Base-by-base conservation (phyloP, 2,113 vertebrate species). In the Myrmecophaga tridactyla region DNA sequence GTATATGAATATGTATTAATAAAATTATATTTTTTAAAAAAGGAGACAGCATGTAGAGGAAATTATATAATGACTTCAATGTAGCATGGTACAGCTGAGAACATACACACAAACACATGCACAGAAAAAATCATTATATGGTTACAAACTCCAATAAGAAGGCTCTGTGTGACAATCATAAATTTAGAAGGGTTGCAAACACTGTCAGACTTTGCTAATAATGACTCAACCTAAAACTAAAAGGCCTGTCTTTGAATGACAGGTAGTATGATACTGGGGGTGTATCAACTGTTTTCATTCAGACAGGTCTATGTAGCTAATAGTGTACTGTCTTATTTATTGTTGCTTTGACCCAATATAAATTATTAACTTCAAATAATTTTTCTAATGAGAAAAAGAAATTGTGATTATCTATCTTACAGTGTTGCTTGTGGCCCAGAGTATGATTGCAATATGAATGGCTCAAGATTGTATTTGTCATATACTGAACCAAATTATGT, bases 371-470 rank as follows among this genome's bases (percentile, higher is more conserved):
- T 65, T 81, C 21, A 69, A 70, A 87, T 81, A 72, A 43, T 86
- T 97, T 93, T 92, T 51, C 72, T 60, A 73, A 83, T 56, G 41
- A 65, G 63, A 65, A 34, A 70, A 95, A 84, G 48, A 82, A 56
- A 65, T 60, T 67, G 70, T 39, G 69, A 89, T 67, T 78, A 60
- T 75, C 34, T 27, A 23, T 27, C 21, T 93, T 81, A 21, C 4
- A 48, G 65, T 58, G 62, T 17, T 51, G 90, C 72, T 88, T 48
- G 46, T 72, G 56, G 48, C 41, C 70, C 56, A 69, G 23, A 62
- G 36, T 31, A 53, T n/a, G 48, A 46, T 0, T 72, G 46, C n/a
- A 70, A 96, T 34, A 41, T 7, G 36, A 86, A 48, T 1, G 63
- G 23, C 58, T 56, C 67, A 27, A 89, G 1, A 41, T 53, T 80